Evolutionary conservation across 2,888 invertebrate species (phyloP).

Genomic region (Drosophila algonquin): DNA sequence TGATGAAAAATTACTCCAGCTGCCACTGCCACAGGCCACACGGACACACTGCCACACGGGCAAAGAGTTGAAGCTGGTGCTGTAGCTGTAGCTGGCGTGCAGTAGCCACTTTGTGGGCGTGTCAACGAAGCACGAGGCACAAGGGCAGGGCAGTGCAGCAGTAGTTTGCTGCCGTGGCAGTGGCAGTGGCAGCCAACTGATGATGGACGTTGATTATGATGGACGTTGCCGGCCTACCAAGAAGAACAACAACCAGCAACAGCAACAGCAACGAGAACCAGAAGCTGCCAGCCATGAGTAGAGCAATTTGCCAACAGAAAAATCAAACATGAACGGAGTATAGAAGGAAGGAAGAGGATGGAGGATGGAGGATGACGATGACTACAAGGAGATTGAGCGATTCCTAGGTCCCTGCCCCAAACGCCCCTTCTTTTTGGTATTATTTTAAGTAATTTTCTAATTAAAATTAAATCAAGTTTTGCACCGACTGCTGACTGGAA

Average conservation of each 20-base stretch:
- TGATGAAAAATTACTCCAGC: conserved; percentile 77
- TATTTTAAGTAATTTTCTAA: conserved; percentile 76
- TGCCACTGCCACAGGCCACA: conserved; percentile 65
- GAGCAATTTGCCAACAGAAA: conserved; percentile 32
- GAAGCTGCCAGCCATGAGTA: conserved; percentile 53
- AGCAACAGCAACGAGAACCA: neutral
- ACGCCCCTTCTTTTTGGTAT: conserved; percentile 77
- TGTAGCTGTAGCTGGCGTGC: conserved; percentile 53
- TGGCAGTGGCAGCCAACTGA: conserved; percentile 55
- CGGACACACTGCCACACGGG: neutral
- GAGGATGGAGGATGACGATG: neutral
- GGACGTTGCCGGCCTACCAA: conserved; percentile 70
- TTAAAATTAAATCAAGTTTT: conserved; percentile 52
- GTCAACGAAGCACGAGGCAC: conserved; percentile 72
- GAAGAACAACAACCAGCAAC: conserved; percentile 33
- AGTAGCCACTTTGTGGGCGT: conserved; percentile 76
- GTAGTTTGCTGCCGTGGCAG: conserved; percentile 3
- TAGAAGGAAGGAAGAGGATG: neutral
- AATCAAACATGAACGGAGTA: neutral
- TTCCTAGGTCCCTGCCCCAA: conserved; percentile 69
- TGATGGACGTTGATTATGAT: conserved; percentile 70
- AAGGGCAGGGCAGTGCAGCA: conserved; percentile 24
- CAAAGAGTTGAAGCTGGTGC: conserved; percentile 44
- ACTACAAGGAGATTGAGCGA: conserved; percentile 66
- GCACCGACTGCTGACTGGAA: conserved; percentile 6